These are phyloP conservation scores for Scolopax bukidnonensis DNA, from an alignment of 2,797 vertebrate species.

Conservation along the genomic window DNA sequence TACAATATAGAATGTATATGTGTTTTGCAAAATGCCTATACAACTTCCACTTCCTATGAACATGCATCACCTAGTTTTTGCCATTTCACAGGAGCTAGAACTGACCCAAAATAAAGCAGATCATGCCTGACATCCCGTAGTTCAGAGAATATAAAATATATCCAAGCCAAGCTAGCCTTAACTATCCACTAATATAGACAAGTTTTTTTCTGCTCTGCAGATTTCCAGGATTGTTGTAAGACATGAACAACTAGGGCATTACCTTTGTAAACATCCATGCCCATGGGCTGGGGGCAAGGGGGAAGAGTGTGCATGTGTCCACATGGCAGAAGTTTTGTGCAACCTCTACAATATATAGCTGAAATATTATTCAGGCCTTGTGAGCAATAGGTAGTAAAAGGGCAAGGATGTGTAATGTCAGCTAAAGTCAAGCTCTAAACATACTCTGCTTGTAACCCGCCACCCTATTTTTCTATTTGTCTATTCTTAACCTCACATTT, in stretches of 20 bases:
- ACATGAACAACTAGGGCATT: neutral
- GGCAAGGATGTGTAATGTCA: neutral
- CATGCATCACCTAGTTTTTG: neutral
- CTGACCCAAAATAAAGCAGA: neutral
- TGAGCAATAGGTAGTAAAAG: neutral
- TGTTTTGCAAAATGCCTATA: neutral
- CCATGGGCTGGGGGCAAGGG: fast-evolving
- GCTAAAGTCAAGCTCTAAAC: neutral
- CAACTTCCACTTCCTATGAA: neutral
- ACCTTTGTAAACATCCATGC: neutral
- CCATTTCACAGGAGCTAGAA: neutral
- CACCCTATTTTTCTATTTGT: neutral
- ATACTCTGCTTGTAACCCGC: neutral
- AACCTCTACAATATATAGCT: neutral
- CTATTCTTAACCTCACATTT: neutral
- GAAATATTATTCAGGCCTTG: neutral
- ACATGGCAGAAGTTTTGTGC: neutral
- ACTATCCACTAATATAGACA: neutral
- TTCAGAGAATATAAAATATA: neutral
- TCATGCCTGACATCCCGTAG: neutral
- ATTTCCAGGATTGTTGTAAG: neutral
- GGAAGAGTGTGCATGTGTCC: neutral
- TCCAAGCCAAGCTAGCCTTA: neutral
- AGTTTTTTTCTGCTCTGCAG: neutral
- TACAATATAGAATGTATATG: neutral